Conservation (phyloP, 2,888 invertebrate genomes). For the Drosophila eohydei region DNA sequence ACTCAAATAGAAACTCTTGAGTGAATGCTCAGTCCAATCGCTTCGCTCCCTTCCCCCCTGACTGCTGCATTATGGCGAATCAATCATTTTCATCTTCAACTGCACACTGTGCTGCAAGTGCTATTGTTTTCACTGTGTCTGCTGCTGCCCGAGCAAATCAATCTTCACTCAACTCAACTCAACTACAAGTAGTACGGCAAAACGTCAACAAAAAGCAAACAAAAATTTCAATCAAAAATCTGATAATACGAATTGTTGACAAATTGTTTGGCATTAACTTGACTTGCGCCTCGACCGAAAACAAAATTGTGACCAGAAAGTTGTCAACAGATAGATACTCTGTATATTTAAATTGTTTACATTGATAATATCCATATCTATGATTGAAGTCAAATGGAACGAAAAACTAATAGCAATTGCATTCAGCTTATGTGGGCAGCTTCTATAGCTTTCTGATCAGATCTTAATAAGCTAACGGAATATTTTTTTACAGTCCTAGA, state of each 20-base stretch:
- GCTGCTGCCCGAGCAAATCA: constrained; percentile 54
- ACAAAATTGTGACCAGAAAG: constrained; percentile 21
- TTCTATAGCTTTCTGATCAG: too few species aligned
- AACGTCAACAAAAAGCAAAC: constrained; percentile 21
- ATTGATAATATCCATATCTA: too few species aligned
- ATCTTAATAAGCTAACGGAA: too few species aligned
- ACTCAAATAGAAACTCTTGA: constrained; percentile 64
- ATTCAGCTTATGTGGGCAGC: too few species aligned
- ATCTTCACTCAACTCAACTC: constrained; percentile 58
- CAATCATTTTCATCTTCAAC: constrained; percentile 74
- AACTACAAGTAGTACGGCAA: constrained; percentile 26
- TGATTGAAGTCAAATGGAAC: too few species aligned
- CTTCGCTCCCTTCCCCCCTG: not conserved
- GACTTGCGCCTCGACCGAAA: constrained; percentile 28
- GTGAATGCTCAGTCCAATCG: constrained; percentile 8
- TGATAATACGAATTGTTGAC: constrained; percentile 71
- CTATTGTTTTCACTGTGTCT: constrained; percentile 32
- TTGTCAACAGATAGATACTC: not conserved
- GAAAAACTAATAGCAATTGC: too few species aligned
- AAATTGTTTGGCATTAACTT: constrained; percentile 71
- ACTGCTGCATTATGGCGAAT: constrained; percentile 64
- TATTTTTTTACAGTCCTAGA: too few species aligned
- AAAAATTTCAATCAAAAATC: constrained; percentile 67
- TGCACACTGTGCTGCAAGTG: constrained; percentile 56
- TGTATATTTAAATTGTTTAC: too few species aligned